Base-by-base conservation (phyloP, 2,888 invertebrate genomes). In the Mesochorus sp. region DNA sequence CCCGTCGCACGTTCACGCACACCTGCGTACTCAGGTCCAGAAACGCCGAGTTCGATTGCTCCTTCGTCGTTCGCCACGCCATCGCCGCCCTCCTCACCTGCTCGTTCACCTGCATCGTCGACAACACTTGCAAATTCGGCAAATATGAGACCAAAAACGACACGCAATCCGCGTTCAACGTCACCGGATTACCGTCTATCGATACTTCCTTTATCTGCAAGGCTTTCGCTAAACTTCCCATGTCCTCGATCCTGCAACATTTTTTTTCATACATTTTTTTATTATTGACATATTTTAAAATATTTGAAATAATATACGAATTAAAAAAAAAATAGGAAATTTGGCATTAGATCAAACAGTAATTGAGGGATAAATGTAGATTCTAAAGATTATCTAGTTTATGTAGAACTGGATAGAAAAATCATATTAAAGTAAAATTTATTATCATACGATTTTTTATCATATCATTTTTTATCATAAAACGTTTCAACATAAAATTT, bases 181-280 rank as follows among this genome's bases (percentile, higher is more conserved):
- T 95, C 6, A 97, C 94, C 0, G 97, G 96, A 91, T 97, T 97
- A 78, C 95, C 96, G 89, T 97, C 98, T 73, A 98, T 94, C 17
- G 97, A 95, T 55, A 98, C 94, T 91, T 98, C 98, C 71, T 94
- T 93, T 51, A 98, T 93, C 75, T 95, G 94, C 5, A 93, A 92
- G 0, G 96, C 95, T 90, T 96, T 95, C 24, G 95, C 95, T 74
- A 98, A 92, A 78, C 96, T 95, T 57, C 95, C 94, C 91, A 98
- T 96, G 87, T 97, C 97, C 88, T 97, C 97, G 81, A 97, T 95
- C 87, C 96, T 96, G 88, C n/a, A n/a, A 71, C 91, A 82, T 8
- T 37, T 66, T 0, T 70, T 37, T 39, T 12, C 59, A 47, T 42
- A 42, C 39, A 3, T 3, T 39, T 42, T 55, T 34, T 12, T 8